phyloP scores from a whole-genome alignment of 2,888 invertebrate species.

The Galerucella calmariensis region DNA sequence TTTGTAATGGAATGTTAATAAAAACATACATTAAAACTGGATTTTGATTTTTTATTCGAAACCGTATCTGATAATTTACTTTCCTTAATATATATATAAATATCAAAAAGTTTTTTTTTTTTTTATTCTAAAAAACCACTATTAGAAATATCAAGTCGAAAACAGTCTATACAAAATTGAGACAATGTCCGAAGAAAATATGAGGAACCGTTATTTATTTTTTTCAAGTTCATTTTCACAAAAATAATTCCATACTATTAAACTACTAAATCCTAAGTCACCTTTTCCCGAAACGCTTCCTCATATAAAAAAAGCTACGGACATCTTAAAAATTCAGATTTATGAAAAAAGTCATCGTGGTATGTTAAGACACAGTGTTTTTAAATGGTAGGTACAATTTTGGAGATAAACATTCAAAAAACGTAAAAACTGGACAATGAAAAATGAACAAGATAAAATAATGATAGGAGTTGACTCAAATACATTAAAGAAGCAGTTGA shows the following conservation, averaged over 20 bases:
- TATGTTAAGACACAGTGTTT: too few species aligned
- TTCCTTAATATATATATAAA: conserved; percentile 26
- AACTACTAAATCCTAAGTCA: conserved; percentile 7
- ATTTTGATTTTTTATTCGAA: conserved; percentile 7
- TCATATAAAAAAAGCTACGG: background rate
- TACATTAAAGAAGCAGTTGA: too few species aligned
- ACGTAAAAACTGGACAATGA: too few species aligned
- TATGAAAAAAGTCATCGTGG: background rate
- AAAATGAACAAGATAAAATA: too few species aligned
- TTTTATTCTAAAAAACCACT: conserved; percentile 34
- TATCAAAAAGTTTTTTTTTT: conserved; percentile 38
- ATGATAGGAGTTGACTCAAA: too few species aligned
- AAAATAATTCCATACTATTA: background rate
- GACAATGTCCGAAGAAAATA: conserved; percentile 20
- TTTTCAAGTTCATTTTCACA: conserved; percentile 13
- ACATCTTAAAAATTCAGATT: background rate
- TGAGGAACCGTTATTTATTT: conserved; percentile 16
- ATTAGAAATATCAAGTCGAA: conserved; percentile 41
- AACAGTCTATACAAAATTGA: conserved; percentile 28
- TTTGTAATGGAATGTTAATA: conserved; percentile 38
- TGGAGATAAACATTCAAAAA: too few species aligned
- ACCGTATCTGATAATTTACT: background rate
- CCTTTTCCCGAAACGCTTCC: conserved; percentile 2
- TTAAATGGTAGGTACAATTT: too few species aligned
- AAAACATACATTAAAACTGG: conserved; percentile 28